These are phyloP conservation scores for Muraenolepis orangiensis DNA, from an alignment of 2,797 vertebrate species.

Conservation along the genomic window DNA sequence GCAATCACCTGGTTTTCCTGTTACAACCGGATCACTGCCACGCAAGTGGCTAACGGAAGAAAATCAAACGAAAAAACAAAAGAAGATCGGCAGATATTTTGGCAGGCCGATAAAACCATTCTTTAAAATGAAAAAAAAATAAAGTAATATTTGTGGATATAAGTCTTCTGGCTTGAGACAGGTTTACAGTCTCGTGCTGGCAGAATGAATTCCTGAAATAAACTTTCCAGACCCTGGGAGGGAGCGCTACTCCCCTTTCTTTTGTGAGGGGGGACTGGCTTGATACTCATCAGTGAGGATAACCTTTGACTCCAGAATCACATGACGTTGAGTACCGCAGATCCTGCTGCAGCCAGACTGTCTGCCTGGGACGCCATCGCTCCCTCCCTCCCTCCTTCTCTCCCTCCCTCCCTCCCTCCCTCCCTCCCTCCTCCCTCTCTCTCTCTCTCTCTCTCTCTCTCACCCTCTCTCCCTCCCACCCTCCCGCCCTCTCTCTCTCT, in stretches of 20 bases:
- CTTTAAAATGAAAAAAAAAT: slow-evolving; percentile 22
- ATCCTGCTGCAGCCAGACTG: slow-evolving; percentile 81
- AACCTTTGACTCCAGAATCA: slow-evolving; percentile 80
- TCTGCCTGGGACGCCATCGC: slow-evolving; percentile 77
- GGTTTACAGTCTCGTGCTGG: slow-evolving; percentile 76
- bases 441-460: slow-evolving; percentile 30
- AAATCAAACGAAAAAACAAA: slow-evolving; percentile 27
- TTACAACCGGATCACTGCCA: slow-evolving; percentile 32
- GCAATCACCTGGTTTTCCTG: slow-evolving; percentile 22
- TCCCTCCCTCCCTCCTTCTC: slow-evolving; percentile 33
- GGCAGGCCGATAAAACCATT: slow-evolving; percentile 56
- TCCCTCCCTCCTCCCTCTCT: slow-evolving; percentile 36
- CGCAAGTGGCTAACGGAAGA: slow-evolving; percentile 38
- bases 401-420: slow-evolving; percentile 35
- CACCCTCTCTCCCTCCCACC: slow-evolving; percentile 37
- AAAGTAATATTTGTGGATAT: slow-evolving; percentile 67
- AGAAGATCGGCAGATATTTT: slow-evolving; percentile 51
- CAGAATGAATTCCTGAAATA: slow-evolving; percentile 77
- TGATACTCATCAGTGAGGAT: slow-evolving; percentile 82
- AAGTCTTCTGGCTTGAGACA: slow-evolving; percentile 70
- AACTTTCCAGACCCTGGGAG: slow-evolving; percentile 76
- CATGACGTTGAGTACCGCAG: slow-evolving; percentile 78
- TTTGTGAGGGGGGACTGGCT: slow-evolving; percentile 67
- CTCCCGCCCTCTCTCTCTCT: slow-evolving; percentile 19
- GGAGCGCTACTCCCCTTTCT: slow-evolving; percentile 72